Evolutionary conservation across 2,888 invertebrate species (phyloP), one percentile per base, ranked within the genome.

Genomic region (Petrolisthes cinctipes): DNA sequence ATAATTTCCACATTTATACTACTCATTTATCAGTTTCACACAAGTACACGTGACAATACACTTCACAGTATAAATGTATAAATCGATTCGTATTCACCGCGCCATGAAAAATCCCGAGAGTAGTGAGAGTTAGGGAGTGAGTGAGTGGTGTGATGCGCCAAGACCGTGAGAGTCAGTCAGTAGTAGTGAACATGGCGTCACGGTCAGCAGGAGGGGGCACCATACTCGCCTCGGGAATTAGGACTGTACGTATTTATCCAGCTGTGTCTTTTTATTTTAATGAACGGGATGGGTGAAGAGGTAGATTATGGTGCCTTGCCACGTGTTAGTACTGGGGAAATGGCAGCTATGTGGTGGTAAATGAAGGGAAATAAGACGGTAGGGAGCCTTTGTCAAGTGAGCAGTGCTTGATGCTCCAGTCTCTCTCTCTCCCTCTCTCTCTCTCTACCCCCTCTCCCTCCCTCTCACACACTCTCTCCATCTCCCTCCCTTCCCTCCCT

Each of bases 171-270:
- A 80, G 54, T 79, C 53, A 85, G 89, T 76, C 66, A 79, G 80
- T 84, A 61, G 80, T 84, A 61, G 81, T 75, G 75, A 89, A 89
- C 86, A 89, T 89, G 89, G 89, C 89, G 89, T 89, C 89, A 37
- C 80, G 86, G 57, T 80, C 89, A 73, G 75, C 86, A 23, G 86
- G 89, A 57, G 89, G 89, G 4, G 89, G 89, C 3, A 89, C 89
- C 6, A 75, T 89, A 81, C 89, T 89, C 75, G 89, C 89, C 56
- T 89, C 89, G 61, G 89, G 89, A 86, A 89, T 89, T 66, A 89
- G 89, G 57, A 89, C 89, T 51, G 89, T 89, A 80, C 37, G 86
- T 86, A 53, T 11, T 5, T 51, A 5, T 57, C 37, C 54, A 4
- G 14, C 0, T 9, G 4, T 53, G 14, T n/a, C 54, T 2, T 54